Evolutionary conservation across 2,113 vertebrate genomes (phyloP).

Genomic region (Vidua chalybeata): DNA sequence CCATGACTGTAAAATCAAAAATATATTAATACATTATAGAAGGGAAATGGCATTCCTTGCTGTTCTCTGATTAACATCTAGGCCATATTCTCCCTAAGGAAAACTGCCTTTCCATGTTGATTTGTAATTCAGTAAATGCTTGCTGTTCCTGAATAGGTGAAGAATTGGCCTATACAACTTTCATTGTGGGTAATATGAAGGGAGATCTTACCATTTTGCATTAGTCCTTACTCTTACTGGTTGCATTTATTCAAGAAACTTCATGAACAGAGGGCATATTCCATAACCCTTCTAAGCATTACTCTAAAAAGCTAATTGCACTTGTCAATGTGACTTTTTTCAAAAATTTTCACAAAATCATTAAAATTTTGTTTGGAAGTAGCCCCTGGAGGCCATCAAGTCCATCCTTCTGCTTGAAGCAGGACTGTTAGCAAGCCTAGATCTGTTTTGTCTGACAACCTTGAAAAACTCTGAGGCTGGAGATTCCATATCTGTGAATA

Average conservation of each 20-base stretch:
- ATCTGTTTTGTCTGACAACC: background rate
- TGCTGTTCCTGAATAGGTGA: background rate
- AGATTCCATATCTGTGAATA: background rate
- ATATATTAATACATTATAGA: background rate
- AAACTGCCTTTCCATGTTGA: background rate
- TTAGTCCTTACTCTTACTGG: background rate
- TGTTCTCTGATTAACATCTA: background rate
- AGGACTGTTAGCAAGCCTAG: background rate
- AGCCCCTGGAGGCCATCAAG: background rate
- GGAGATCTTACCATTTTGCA: background rate
- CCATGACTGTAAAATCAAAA: background rate
- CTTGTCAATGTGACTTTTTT: background rate
- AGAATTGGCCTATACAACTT: background rate
- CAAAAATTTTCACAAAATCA: background rate
- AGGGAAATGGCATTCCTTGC: background rate
- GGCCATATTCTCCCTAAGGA: background rate
- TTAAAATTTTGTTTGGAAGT: background rate
- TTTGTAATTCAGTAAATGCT: background rate
- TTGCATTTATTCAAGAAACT: background rate
- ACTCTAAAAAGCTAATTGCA: background rate
- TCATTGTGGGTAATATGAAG: background rate
- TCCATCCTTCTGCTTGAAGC: background rate
- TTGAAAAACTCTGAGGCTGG: background rate
- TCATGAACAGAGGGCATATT: background rate
- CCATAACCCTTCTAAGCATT: background rate